phyloP scores from a whole-genome alignment of 2,113 vertebrate genomes.

The Lasiurus cinereus region DNA sequence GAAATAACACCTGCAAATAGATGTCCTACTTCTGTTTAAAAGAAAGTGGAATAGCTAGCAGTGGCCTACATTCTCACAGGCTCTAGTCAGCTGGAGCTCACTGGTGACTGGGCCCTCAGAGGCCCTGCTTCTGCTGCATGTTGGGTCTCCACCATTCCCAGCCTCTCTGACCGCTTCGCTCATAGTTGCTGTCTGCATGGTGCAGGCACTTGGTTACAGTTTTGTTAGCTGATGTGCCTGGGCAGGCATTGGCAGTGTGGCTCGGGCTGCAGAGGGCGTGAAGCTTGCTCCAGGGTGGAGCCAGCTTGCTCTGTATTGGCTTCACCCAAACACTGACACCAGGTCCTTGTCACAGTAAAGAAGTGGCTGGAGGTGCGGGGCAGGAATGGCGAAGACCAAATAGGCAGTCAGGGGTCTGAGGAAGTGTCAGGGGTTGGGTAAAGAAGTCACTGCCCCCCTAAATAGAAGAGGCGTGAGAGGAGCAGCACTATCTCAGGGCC shows the following conservation, averaged over 20 bases:
- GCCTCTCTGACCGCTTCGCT: not conserved
- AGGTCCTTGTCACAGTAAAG: not conserved
- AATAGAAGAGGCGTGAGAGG: not conserved
- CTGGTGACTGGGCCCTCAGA: not conserved
- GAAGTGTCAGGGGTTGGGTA: not conserved
- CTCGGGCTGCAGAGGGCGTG: not conserved
- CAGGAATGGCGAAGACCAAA: not conserved
- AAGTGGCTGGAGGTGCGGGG: not conserved
- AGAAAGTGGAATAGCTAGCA: not conserved
- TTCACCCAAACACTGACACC: not conserved
- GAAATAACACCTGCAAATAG: slow-evolving; percentile 60
- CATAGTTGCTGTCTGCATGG: not conserved
- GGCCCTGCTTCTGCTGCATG: not conserved
- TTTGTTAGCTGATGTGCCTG: not conserved
- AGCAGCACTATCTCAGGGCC: not conserved
- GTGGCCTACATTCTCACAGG: not conserved
- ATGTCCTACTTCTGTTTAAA: slow-evolving; percentile 7
- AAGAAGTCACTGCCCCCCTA: not conserved
- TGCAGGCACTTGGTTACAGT: not conserved
- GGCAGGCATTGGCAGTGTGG: not conserved
- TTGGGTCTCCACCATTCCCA: not conserved
- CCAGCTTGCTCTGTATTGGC: not conserved
- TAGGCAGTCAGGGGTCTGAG: not conserved
- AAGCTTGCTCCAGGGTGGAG: not conserved
- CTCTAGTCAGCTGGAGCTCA: not conserved